phyloP scores from a whole-genome alignment of 2,888 invertebrate species.

The Dorcus parallelipipedus region DNA sequence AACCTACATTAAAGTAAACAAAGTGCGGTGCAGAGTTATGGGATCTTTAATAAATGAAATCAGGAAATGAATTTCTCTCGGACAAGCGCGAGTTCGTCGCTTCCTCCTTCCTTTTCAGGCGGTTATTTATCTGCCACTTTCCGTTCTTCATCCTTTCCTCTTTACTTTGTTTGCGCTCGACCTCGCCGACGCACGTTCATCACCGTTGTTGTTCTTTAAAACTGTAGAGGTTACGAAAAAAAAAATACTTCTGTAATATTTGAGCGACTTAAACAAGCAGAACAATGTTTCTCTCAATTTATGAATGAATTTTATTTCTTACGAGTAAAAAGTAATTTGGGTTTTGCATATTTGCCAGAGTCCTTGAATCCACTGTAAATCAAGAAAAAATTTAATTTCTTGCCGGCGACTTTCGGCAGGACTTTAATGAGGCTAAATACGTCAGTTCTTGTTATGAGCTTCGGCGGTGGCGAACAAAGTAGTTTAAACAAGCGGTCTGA shows the following conservation, averaged over 20 bases:
- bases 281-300: too few relatives aligned
- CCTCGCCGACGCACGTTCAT: neutral
- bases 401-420: neutral
- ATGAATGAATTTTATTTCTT: too few relatives aligned
- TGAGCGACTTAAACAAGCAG: neutral
- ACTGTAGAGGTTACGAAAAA: too few relatives aligned
- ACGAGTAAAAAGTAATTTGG: too few relatives aligned
- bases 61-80: slow-evolving; percentile 49
- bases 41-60: slow-evolving; percentile 49
- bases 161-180: slow-evolving; percentile 17
- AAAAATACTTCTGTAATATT: neutral
- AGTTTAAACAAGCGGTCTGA: slow-evolving; percentile 6
- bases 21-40: slow-evolving; percentile 42
- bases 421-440: neutral
- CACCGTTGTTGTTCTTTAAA: neutral
- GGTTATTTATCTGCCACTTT: slow-evolving; percentile 47
- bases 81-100: slow-evolving; percentile 43
- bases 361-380: too few relatives aligned
- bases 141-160: slow-evolving; percentile 32
- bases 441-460: neutral
- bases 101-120: slow-evolving; percentile 47
- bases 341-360: too few relatives aligned
- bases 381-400: too few relatives aligned
- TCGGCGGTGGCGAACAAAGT: neutral
- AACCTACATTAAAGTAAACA: slow-evolving; percentile 28